Base-by-base conservation (phyloP, 2,888 invertebrate genomes). In the Aleiodes testaceus region DNA sequence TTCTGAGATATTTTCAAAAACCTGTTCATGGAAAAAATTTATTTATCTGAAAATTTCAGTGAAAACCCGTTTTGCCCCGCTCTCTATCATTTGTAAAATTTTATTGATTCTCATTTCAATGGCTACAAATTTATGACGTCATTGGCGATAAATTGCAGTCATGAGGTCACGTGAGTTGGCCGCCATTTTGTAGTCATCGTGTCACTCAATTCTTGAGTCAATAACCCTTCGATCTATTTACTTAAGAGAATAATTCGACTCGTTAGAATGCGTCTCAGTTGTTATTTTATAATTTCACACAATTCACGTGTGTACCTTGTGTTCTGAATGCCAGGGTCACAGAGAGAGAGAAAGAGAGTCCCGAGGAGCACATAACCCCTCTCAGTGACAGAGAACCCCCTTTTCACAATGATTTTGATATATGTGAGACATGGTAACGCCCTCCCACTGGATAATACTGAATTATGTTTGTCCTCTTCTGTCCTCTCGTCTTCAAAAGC, bases 361-460 rank as follows among this genome's bases (percentile, higher is more conserved):
- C 36, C 36, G 36, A 36, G 36, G 44, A 70, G 70, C 66, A 42
- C 16, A 66, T 64, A 36, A 55, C 61, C 63, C 63, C 63, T 70
- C 65, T 72, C 66, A 72, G 61, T 42, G 79, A 81, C 80, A 79
- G 77, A 79, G 77, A 80, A 78, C 81, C 80, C 82, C 77, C 81
- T 61, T 44, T 61, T 44, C 61, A 44, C 12, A 12, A 18, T 47
- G 61, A 61, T 44, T 44, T 53, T 86, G 85, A 86, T 84, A 82
- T 83, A 86, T 84, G 84, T 79, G 81, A 80, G 80, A 81, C 74
- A 53, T 14, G 64, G 70, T 66, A 72, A 61, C 64, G 70, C 79
- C 79, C 81, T 79, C 81, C 81, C 79, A 79, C 79, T 77, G 84
- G 84, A 84, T 86, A 86, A 86, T 86, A 85, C 86, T 85, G 84